Evolutionary conservation across 2,888 invertebrate genomes (phyloP), one percentile per base, ranked within the genome.

Genomic region (Halocaridina rubra): DNA sequence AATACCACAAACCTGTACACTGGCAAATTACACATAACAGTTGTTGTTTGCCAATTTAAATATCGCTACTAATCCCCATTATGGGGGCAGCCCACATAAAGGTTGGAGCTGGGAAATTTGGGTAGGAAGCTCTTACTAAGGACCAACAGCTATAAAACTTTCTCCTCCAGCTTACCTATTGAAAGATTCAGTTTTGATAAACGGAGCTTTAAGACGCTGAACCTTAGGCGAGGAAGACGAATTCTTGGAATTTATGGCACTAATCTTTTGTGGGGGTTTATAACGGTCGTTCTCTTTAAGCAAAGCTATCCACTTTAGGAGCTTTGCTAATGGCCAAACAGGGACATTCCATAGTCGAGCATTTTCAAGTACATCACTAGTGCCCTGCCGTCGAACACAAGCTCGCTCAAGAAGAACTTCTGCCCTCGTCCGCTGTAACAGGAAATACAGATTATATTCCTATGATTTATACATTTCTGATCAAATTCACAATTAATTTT

Each of bases 321-420:
- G 81, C 33, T 86, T 86, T n/a, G 78, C 39, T 74, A 86, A 67
- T 10, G 86, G 74, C 86, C 86, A 86, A 10, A 86, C 86, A 24
- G 86, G 86, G n/a, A 86, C 81, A 82, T 78, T 78, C 86, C 86
- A 86, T 24, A 82, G 75, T 5, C 86, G 72, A 30, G 86, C 86
- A 69, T 82, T 86, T 75, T 86, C 86, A 24, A 86, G 64, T 24
- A 86, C 79, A 75, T 86, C 86, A 64, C 86, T 79, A 27, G 86
- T 86, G 74, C 86, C 86, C 64, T 71, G 81, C 30, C 81, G 81
- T 27, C 80, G 69, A 46, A 86, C 74, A 79, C 86, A 86, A 13
- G 82, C 86, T 24, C 86, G 78, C 39, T 86, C 86, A 27, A 86
- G 69, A 46, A 86, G 22, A 27, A 86, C 86, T 53, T 86, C 86